Percentiles rank a stretch among this genome's conserved stretches.
These are phyloP conservation scores for Zingel zingel DNA, from an alignment of 2,113 vertebrate genomes.

Conservation along the genomic window DNA sequence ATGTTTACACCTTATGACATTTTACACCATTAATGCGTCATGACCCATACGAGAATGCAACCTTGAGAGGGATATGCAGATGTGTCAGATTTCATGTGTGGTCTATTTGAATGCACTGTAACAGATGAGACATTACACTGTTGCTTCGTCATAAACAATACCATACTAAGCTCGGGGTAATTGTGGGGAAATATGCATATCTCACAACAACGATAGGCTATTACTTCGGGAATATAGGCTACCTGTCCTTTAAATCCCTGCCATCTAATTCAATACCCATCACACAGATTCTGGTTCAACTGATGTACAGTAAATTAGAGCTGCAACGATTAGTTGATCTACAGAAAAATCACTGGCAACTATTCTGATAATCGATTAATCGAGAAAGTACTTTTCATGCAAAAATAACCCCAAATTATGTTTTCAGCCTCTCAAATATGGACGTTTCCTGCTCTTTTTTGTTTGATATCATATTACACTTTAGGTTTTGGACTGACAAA, in stretches of 20 bases:
- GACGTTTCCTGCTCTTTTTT: too few species aligned
- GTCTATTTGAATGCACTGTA: neutral
- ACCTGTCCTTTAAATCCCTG: neutral
- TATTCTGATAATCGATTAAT: too few species aligned
- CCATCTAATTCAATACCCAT: neutral
- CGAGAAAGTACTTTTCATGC: too few species aligned
- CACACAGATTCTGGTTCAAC: neutral
- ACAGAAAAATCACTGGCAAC: too few species aligned
- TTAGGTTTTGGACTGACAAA: too few species aligned
- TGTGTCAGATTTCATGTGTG: slow-evolving; percentile 34
- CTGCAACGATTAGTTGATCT: too few species aligned
- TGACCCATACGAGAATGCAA: slow-evolving; percentile 41
- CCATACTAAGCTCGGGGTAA: neutral
- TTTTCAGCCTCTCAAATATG: too few species aligned
- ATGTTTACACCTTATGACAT: neutral
- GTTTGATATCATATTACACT: too few species aligned
- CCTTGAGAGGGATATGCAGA: slow-evolving; percentile 57
- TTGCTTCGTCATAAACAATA: neutral
- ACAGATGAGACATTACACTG: neutral
- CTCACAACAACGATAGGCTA: neutral
- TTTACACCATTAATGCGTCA: slow-evolving; percentile 28
- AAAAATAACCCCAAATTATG: too few species aligned
- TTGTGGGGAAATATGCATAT: neutral
- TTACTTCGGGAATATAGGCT: neutral
- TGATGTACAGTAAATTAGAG: neutral